phyloP scores from a whole-genome alignment of 2,113 vertebrate genomes.

The Dromaius novaehollandiae region DNA sequence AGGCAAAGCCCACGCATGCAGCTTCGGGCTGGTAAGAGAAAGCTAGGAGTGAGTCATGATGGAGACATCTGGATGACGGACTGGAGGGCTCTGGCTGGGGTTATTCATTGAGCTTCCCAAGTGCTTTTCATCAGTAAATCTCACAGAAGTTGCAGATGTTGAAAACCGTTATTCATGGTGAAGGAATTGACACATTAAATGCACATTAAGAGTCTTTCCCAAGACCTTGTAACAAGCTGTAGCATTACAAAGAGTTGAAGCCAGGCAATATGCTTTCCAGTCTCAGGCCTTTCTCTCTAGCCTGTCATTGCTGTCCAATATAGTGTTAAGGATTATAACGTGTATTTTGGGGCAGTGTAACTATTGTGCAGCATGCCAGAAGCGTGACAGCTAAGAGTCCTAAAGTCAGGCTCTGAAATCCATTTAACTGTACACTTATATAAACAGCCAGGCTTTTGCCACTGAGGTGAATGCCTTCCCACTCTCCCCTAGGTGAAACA shows the following conservation, averaged over 20 bases:
- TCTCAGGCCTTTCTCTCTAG: not conserved
- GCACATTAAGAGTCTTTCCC: not conserved
- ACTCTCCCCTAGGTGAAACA: not conserved
- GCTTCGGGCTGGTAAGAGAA: not conserved
- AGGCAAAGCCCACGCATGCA: not conserved
- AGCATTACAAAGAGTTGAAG: not conserved
- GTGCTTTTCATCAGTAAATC: not conserved
- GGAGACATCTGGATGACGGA: not conserved
- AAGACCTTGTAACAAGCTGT: not conserved
- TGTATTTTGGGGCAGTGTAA: not conserved
- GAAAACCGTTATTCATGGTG: not conserved
- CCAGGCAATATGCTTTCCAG: not conserved
- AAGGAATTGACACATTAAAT: not conserved
- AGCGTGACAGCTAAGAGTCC: not conserved
- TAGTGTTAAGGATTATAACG: not conserved
- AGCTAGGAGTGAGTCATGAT: not conserved
- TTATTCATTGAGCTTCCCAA: not conserved
- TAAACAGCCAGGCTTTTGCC: not conserved
- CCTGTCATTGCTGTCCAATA: not conserved
- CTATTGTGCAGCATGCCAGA: not conserved
- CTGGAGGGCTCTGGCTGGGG: not conserved
- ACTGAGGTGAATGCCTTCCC: accelerated
- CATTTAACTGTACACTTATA: not conserved
- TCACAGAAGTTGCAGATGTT: constrained; percentile 8
- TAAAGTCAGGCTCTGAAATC: not conserved